Evolutionary conservation across 1,140 invertebrate species (phyloP), one percentile per base, ranked within the genome.

Genomic region (Amyelois transitella): DNA sequence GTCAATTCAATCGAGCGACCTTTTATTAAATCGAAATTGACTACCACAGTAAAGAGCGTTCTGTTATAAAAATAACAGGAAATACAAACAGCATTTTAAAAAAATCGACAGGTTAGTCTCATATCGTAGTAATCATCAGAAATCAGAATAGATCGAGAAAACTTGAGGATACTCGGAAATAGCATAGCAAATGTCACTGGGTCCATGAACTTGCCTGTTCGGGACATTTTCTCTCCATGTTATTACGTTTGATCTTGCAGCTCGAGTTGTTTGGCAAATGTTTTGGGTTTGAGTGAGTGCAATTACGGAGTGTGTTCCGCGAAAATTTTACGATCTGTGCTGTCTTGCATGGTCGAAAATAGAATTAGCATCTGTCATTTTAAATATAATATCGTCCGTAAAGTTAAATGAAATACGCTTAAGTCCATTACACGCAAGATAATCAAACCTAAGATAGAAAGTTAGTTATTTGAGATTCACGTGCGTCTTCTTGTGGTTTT

Each of bases 191-290:
- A 75, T 75, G 68, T 77, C 71, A 72, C 50, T 71, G 66, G 72
- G 60, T 77, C 69, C 72, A 66, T 80, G 77, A 83, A 81, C 80
- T 81, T 81, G 71, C 60, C 53, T 66, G 60, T 66, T 14, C 12
- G 12, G 32, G 32, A 38, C 17, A 72, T 71, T 72, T 73, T 73
- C 55, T 57, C 50, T 54, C 59, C 57, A 71, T 76, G 77, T 75
- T n/a, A n/a, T n/a, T 68, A 67, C 57, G 51, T 43, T 43, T 32
- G 49, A 55, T 62, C 70, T 73, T 64, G 71, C 47, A 67, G 58
- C 53, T 57, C 48, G 49, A 14, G 43, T 49, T 43, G 53, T 60
- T 71, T 66, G 24, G 51, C 64, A 44, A 58, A 66, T 58, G 63
- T 65, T 62, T 54, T 66, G 68, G 32, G 32, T 38, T 38, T 38